Percentiles rank a stretch among this genome's conserved stretches.
These are phyloP conservation scores for Squalus acanthias DNA, from an alignment of 2,797 vertebrate species.

Conservation along the genomic window DNA sequence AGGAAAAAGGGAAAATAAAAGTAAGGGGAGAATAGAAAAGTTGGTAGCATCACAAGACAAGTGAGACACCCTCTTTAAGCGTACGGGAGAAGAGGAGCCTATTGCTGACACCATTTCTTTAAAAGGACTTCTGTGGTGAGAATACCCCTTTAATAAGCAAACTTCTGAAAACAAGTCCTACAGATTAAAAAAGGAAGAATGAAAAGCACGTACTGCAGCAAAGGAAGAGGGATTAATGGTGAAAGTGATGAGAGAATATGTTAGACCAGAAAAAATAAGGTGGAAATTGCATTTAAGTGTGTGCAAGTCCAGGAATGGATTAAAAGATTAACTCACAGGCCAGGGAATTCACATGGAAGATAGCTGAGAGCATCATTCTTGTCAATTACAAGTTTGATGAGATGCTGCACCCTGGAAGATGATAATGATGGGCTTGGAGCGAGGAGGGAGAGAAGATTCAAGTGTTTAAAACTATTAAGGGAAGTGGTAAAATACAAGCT, in stretches of 20 bases:
- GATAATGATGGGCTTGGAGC: neutral
- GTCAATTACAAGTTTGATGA: neutral
- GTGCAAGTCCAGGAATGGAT: slow-evolving; percentile 6
- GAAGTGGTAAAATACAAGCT: neutral
- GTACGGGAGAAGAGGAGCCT: neutral
- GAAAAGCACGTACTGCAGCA: neutral
- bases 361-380: slow-evolving; percentile 28
- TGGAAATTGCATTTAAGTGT: slow-evolving; percentile 23
- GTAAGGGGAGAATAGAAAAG: neutral
- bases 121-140: neutral
- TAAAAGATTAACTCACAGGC: slow-evolving; percentile 8
- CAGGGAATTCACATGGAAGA: neutral
- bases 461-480: neutral
- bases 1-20: neutral
- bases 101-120: neutral
- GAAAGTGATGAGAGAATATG: neutral
- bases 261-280: neutral
- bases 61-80: neutral
- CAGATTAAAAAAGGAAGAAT: neutral
- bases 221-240: neutral
- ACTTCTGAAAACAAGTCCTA: neutral
- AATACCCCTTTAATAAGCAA: neutral
- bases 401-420: neutral
- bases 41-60: neutral
- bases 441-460: neutral